Evolutionary conservation across 2,113 vertebrate species (phyloP).

Genomic region (Alexandromys fortis): DNA sequence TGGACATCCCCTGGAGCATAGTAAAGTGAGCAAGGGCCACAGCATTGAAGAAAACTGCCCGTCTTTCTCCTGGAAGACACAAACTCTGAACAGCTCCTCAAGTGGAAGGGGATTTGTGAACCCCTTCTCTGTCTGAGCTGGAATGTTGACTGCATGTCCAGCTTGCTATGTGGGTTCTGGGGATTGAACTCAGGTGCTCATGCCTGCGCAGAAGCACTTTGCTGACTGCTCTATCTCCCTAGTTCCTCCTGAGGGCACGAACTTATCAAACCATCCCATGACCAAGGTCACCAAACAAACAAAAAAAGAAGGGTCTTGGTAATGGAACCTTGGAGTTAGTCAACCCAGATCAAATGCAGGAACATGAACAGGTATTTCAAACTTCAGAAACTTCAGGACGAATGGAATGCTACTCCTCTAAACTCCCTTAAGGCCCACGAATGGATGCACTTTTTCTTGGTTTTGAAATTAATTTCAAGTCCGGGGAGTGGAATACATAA

Average conservation of each 20-base stretch:
- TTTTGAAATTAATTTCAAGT: conserved; percentile 87
- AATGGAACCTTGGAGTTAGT: conserved; percentile 33
- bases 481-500: conserved; percentile 86
- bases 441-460: conserved; percentile 85
- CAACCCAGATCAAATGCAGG: conserved; percentile 73
- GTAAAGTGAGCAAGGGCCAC: not conserved
- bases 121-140: no score
- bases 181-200: not conserved
- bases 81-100: not conserved
- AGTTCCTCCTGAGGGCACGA: not conserved
- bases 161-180: no score
- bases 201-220: not conserved
- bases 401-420: conserved; percentile 81
- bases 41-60: not conserved
- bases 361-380: conserved; percentile 81
- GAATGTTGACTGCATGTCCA: no score
- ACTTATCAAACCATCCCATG: not conserved
- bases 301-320: conserved; percentile 12
- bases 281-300: conserved; percentile 63
- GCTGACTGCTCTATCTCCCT: no score
- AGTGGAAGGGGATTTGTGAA: not conserved
- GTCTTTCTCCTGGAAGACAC: not conserved
- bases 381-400: conserved; percentile 84
- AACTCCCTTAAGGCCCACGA: conserved; percentile 83
- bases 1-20: not conserved